Evolutionary conservation across 2,113 vertebrate genomes (phyloP), one percentile per base, ranked within the genome.

Genomic region (Trochalopteron elliotii): DNA sequence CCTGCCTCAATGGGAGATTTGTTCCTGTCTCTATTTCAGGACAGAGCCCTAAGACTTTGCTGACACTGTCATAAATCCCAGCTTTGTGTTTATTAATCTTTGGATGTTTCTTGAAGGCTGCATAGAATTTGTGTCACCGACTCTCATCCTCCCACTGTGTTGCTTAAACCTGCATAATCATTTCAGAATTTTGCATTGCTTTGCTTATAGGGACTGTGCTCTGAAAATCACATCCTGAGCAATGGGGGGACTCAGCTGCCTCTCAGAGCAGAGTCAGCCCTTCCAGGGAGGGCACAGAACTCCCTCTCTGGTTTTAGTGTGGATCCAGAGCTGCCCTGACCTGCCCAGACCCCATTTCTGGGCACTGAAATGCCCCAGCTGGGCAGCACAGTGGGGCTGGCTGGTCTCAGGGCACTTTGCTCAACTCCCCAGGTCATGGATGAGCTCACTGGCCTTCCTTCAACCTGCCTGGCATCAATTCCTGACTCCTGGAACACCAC

Each of bases 11-110:
- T 57, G 85, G 88, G 33, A 96, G 92, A 93, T 96, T 94, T 96
- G 86, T 79, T 87, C 80, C 90, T 83, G 75, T 77, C 96, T 90
- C 82, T 92, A 42, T 96, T 96, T 96, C 92, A 93, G 80, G 93
- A 78, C 94, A 75, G 83, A 95, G 94, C 92, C 92, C 92, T 92
- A 89, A 82, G 91, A 80, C 42, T 83, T 75, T 76, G 49, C 57
- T 75, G 61, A 69, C 89, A 86, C 64, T 52, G 81, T 64, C 76
- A 93, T 42, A 44, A 91, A 95, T 96, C 92, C 94, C 27, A 0
- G 89, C 94, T 97, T 94, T 96, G 84, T 91, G 83, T 59, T 67
- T 83, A 83, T 90, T 89, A 91, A 95, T 92, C 86, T 93, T 87
- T 9, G 82, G 71, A 80, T 89, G 59, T 47, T 81, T 88, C 87